These are phyloP conservation scores for Bicyclus anynana DNA, from an alignment of 1,140 invertebrate species.

Conservation along the genomic window DNA sequence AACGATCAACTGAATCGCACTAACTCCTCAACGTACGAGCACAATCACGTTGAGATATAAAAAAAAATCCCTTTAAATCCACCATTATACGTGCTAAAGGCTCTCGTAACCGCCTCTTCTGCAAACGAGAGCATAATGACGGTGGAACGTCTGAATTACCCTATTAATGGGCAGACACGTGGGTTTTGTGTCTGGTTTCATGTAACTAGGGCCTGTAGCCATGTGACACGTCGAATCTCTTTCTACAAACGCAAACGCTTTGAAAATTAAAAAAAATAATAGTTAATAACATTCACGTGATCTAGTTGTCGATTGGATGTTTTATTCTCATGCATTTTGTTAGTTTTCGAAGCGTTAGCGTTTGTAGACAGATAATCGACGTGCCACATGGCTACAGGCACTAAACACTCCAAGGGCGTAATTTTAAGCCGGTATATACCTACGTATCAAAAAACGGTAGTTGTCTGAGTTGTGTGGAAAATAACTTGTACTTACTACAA, in stretches of 20 bases:
- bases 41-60: constrained; percentile 13
- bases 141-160: constrained; percentile 20
- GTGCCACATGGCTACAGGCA: too few relatives aligned
- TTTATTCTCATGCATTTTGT: too few relatives aligned
- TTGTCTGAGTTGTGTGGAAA: too few relatives aligned
- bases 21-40: not conserved
- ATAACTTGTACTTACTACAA: too few relatives aligned
- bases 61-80: constrained; percentile 18
- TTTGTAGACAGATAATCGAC: too few relatives aligned
- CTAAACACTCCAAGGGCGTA: not conserved
- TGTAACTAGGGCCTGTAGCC: not conserved
- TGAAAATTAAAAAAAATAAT: too few relatives aligned
- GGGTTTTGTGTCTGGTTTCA: constrained; percentile 12
- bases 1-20: not conserved
- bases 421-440: not conserved
- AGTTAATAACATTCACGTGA: too few relatives aligned
- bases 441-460: too few relatives aligned
- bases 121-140: constrained; percentile 18
- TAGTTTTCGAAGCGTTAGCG: too few relatives aligned
- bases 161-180: constrained; percentile 23
- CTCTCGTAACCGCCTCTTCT: constrained; percentile 9
- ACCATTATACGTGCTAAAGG: constrained; percentile 23
- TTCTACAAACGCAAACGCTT: too few relatives aligned
- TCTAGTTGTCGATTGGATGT: too few relatives aligned
- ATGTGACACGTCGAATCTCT: too few relatives aligned